Base-by-base conservation (phyloP, 2,113 vertebrate species). In the Pelobates fuscus region DNA sequence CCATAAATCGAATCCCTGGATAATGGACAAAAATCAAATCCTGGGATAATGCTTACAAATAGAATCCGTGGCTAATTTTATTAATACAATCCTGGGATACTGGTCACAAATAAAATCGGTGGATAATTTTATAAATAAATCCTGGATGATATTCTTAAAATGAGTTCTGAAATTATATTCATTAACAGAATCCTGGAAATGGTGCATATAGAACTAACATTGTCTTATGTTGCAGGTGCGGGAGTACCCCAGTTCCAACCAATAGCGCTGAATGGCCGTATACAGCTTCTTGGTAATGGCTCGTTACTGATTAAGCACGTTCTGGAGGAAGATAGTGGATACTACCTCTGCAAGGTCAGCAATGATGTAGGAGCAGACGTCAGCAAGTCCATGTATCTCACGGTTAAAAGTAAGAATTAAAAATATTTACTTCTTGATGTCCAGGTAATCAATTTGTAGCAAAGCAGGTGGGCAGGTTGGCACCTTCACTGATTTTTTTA, bases 381-480 rank as follows among this genome's bases (percentile, higher is more conserved):
- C 95, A 99, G 97, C 97, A 99, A 99, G 93, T 98, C 96, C 94
- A 98, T 99, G 97, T 98, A 97, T 93, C 96, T 99, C 93, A 98
- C 95, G 77, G 96, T 99, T 84, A 99, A 99, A 95, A 99, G 97
- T 99, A 98, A 98, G 97, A 84, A 85, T 70, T 78, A 23, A 77
- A 81, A 84, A 64, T 5, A 26, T 79, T 67, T 71, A 62, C 60
- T 71, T 49, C 25, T 60, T 71, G 29, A 21, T 71, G n/a, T 55
- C 52, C 52, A 55, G 52, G 52, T 23, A 23, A 17, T 55, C 12
- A 55, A 8, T 55, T 55, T 55, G 52, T 55, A 8, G 52, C n/a
- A 7, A 23, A 23, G 52, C 6, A 55, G 5, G 17, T 55, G 52
- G 52, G 80, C 52, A 80, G 75, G 77, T 80, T 49, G 78, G 80